Percentiles rank a stretch among this genome's conserved stretches.
Conservation (phyloP, 2,797 vertebrate species). For the Antennarius maculatus region DNA sequence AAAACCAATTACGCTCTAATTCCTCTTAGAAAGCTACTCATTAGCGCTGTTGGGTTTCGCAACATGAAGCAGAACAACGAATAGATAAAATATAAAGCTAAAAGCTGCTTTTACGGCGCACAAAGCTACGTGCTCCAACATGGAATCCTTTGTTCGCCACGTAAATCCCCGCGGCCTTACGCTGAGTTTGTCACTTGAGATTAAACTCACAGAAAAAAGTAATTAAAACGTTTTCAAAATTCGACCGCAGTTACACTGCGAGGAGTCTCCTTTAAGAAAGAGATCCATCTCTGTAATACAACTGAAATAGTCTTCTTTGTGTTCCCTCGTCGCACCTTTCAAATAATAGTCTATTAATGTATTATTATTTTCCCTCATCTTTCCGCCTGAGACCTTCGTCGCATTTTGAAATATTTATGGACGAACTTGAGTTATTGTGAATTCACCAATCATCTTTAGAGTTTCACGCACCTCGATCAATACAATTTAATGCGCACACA, state of each 20-base stretch:
- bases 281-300: constrained; percentile 12
- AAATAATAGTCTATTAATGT: constrained; percentile 32
- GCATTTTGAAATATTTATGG: constrained; percentile 73
- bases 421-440: constrained; percentile 60
- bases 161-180: constrained; percentile 68
- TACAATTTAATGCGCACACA: constrained; percentile 47
- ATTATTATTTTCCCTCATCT: constrained; percentile 1
- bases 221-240: constrained; percentile 67
- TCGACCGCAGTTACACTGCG: constrained; percentile 23
- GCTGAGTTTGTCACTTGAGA: constrained; percentile 72
- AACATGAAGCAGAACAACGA: constrained; percentile 76
- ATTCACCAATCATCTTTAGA: constrained; percentile 65
- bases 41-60: constrained; percentile 72
- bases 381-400: constrained; percentile 47
- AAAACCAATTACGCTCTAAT: constrained; percentile 70
- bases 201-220: constrained; percentile 63
- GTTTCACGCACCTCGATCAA: constrained; percentile 63
- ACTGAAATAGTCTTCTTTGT: constrained; percentile 30
- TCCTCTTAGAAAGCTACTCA: constrained; percentile 70
- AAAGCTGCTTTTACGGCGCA: constrained; percentile 66
- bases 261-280: constrained; percentile 20
- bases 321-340: constrained; percentile 33
- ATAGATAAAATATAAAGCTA: constrained; percentile 61
- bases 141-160: constrained; percentile 72
- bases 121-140: constrained; percentile 67